Base-by-base conservation (phyloP, 2,113 vertebrate genomes). In the Syngnathus scovelli region DNA sequence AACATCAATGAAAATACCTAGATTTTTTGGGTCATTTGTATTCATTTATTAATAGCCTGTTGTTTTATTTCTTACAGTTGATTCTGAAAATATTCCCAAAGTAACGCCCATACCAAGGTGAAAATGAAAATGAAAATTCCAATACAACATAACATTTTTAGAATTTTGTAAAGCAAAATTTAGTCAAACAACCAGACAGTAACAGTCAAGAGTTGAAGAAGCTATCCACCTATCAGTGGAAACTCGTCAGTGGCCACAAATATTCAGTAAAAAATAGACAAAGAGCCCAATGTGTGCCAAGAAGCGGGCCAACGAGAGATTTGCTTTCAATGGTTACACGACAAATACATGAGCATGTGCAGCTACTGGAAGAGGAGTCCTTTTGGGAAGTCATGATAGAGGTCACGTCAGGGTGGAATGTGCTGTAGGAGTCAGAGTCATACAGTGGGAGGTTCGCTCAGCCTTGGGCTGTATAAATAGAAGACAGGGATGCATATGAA, bases 321-420 rank as follows among this genome's bases (percentile, higher is more conserved):
- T 33, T 33, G 52, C 51, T 56, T 0, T 5, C 46, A 41, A 33
- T 43, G n/a, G 5, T 71, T 52, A 48, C n/a, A 72, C 66, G 66
- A 39, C 43, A 68, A 65, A 74, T 61, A 71, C 54, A 61, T 48
- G 41, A 48, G 37, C 21, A 62, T 4, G 27, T 58, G 15, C 33
- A 43, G 33, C 72, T 58, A 52, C 73, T n/a, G 70, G 54, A 5
- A 49, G n/a, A 71, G 27, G 23, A 72, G 64, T 69, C 62, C 18
- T 70, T 74, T 75, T 73, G 69, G 71, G 61, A 69, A 79, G 55
- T 72, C 71, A 88, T 69, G 79, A 86, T 79, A 85, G 74, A 83
- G 85, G 76, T 88, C 75, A 78, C 3, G 36, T 60, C 7, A 62
- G 38, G 55, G 39, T 16, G 12, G 55, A 48, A 67, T 48, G 36